A percentile compares a stretch with the other conserved stretches of the same genome.
These are phyloP conservation scores for Charanyca ferruginea DNA, from an alignment of 2,888 invertebrate species.

Conservation along the genomic window DNA sequence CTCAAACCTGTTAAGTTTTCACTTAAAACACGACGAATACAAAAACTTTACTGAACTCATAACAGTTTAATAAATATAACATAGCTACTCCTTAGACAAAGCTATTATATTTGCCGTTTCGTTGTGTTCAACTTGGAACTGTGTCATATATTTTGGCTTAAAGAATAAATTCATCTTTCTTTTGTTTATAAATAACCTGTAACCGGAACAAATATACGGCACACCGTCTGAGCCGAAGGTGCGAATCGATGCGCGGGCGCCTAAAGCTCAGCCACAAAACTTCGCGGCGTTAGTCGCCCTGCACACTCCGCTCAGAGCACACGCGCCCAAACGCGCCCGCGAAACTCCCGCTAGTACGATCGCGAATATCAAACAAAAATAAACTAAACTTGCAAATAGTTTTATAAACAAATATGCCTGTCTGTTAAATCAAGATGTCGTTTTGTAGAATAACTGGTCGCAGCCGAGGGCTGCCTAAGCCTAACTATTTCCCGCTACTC, in stretches of 20 bases:
- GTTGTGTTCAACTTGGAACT: constrained; percentile 81
- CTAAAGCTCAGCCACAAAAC: constrained; percentile 72
- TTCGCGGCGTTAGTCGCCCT: constrained; percentile 80
- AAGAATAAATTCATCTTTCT: constrained; percentile 86
- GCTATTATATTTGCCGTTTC: constrained; percentile 64
- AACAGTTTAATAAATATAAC: not conserved
- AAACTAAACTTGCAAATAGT: constrained; percentile 59
- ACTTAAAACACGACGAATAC: constrained; percentile 52
- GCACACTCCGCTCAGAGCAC: constrained; percentile 78
- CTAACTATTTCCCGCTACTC: constrained; percentile 95
- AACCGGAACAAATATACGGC: constrained; percentile 89
- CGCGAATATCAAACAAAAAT: constrained; percentile 71
- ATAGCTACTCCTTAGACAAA: constrained; percentile 56
- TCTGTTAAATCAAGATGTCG: constrained; percentile 89
- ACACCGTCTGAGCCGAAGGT: constrained; percentile 89
- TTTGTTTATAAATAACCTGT: constrained; percentile 89
- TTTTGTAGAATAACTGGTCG: constrained; percentile 96
- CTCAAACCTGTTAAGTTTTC: constrained; percentile 55
- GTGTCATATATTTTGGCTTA: constrained; percentile 86
- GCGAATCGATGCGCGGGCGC: constrained; percentile 79
- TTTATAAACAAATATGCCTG: constrained; percentile 86
- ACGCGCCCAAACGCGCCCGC: constrained; percentile 77
- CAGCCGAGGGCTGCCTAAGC: constrained; percentile 95
- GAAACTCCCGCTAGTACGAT: constrained; percentile 71
- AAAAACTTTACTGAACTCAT: constrained; percentile 59